Evolutionary conservation across 2,888 invertebrate species (phyloP).

Genomic region (Myopa testacea): DNA sequence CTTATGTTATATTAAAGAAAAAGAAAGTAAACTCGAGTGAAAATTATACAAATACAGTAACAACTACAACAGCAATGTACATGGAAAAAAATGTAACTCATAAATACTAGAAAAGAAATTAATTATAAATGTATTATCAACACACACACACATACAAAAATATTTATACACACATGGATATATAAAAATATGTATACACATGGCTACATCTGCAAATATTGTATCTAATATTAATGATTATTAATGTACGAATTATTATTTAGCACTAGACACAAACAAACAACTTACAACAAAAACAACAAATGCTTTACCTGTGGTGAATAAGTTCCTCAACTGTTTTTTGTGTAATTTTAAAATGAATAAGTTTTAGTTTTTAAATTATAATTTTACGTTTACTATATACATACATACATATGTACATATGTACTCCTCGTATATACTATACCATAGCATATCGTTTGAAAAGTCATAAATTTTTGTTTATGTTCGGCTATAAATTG

Average conservation of each 20-base stretch:
- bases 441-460: constrained; percentile 12
- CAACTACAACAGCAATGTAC: constrained; percentile 9
- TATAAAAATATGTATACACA: not conserved
- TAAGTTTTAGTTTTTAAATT: constrained; percentile 11
- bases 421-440: constrained; percentile 9
- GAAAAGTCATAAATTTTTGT: not conserved
- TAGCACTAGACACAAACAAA: constrained; percentile 32
- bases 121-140: constrained; percentile 40
- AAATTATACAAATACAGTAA: constrained; percentile 21
- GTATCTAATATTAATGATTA: not conserved
- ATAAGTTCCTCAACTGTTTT: constrained; percentile 63
- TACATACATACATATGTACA: constrained; percentile 27
- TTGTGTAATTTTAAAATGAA: constrained; percentile 34
- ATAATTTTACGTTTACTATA: constrained; percentile 38
- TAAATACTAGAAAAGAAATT: too few relatives aligned
- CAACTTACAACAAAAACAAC: constrained; percentile 48
- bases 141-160: constrained; percentile 9
- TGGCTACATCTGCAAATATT: not conserved
- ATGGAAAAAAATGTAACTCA: not conserved
- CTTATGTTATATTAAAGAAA: not conserved
- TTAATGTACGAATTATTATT: not conserved
- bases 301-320: constrained; percentile 64
- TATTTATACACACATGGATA: constrained; percentile 22
- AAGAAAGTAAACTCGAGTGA: not conserved
- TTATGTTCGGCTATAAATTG: not conserved